Percentiles rank a stretch among this genome's conserved stretches.
These are phyloP conservation scores for Carterocephalus palaemon DNA, from an alignment of 2,888 invertebrate genomes.

Conservation along the genomic window DNA sequence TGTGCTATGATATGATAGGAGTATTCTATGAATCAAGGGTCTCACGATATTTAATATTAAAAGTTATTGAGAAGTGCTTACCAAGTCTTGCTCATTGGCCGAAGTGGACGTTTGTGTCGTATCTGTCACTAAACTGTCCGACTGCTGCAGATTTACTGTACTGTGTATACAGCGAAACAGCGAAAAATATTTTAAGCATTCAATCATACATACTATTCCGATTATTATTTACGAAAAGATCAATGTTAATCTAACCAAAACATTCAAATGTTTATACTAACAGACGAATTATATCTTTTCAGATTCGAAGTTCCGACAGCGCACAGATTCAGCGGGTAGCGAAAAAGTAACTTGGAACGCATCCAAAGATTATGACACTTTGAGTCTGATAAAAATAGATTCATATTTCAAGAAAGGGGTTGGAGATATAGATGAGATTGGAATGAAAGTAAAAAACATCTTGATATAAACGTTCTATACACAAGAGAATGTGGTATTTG, in stretches of 20 bases:
- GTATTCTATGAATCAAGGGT: no score
- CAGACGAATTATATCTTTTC: slow-evolving; percentile 51
- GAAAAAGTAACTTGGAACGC: slow-evolving; percentile 45
- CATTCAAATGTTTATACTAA: slow-evolving; percentile 40
- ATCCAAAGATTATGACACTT: slow-evolving; percentile 48
- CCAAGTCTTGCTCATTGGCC: no score
- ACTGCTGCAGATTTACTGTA: no score
- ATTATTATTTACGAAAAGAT: slow-evolving; percentile 14
- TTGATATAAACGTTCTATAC: slow-evolving; percentile 24
- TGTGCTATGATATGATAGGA: background rate
- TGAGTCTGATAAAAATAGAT: slow-evolving; percentile 39
- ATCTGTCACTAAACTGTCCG: no score
- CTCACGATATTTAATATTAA: no score
- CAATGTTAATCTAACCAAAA: slow-evolving; percentile 9
- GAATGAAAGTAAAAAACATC: slow-evolving; percentile 13
- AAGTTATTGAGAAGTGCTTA: no score
- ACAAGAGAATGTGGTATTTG: slow-evolving; percentile 19
- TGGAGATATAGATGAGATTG: slow-evolving; percentile 31
- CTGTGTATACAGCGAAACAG: background rate
- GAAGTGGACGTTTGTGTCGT: no score
- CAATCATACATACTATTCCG: background rate
- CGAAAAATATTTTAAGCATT: slow-evolving; percentile 1
- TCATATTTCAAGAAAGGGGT: slow-evolving; percentile 34
- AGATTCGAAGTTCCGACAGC: slow-evolving; percentile 47
- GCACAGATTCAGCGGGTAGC: slow-evolving; percentile 33